Percentiles rank a stretch among this genome's conserved stretches.
Conservation (phyloP, 2,113 vertebrate genomes). For the Caloenas nicobarica region DNA sequence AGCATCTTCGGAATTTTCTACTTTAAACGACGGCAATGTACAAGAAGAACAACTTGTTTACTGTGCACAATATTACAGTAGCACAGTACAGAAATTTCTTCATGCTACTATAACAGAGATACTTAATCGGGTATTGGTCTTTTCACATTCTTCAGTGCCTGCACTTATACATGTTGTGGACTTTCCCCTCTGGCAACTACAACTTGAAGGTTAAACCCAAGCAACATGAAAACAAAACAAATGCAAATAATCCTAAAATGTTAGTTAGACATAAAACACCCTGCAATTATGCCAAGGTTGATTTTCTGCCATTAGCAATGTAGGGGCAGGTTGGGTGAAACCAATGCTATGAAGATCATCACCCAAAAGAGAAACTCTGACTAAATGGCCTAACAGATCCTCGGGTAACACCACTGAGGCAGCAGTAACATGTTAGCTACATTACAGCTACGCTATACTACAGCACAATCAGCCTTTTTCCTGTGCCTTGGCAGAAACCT, state of each 20-base stretch:
- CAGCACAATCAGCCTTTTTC: neutral
- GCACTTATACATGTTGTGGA: neutral
- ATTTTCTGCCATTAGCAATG: neutral
- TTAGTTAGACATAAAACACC: accelerated
- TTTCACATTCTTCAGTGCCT: neutral
- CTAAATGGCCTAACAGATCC: neutral
- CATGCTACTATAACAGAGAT: neutral
- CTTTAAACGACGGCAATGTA: neutral
- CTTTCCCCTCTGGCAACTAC: neutral
- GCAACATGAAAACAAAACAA: neutral
- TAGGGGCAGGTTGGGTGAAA: neutral
- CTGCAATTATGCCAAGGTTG: neutral
- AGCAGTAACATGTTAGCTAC: neutral
- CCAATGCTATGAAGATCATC: neutral
- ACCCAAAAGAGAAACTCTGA: neutral
- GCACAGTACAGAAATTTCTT: neutral
- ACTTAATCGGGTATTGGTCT: neutral
- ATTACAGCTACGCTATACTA: neutral
- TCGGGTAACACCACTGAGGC: neutral
- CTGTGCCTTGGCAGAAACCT: neutral
- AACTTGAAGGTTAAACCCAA: neutral
- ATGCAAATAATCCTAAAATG: neutral
- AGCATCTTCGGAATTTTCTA: neutral
- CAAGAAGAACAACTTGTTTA: neutral
- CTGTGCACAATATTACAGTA: neutral